Evolutionary conservation across 2,797 vertebrate genomes (phyloP).

Genomic region (Clarias laeviceps): DNA sequence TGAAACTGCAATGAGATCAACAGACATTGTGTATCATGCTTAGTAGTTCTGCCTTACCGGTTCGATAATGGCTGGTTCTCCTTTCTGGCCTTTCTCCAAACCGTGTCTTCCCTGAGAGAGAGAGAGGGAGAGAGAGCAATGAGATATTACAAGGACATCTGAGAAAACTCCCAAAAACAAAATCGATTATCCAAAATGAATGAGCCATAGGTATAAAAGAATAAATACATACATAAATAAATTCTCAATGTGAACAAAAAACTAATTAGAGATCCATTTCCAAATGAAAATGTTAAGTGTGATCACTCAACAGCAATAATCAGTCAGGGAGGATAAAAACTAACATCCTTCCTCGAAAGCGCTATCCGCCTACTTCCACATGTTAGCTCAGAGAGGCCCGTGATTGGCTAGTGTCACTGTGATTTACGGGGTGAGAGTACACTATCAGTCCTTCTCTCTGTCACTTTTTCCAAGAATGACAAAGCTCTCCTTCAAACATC

Average conservation of each 20-base stretch:
- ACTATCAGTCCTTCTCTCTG: not conserved
- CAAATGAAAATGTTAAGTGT: no score
- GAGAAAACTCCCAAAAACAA: not conserved
- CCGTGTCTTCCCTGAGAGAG: constrained; percentile 59
- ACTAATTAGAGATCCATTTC: not conserved
- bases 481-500: not conserved
- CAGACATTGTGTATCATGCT: not conserved
- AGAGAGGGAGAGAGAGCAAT: not conserved
- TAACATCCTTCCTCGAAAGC: not conserved
- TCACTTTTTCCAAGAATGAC: not conserved
- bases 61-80: constrained; percentile 81
- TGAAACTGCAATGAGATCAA: constrained; percentile 1
- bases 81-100: constrained; percentile 86
- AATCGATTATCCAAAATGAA: not conserved
- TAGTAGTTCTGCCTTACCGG: constrained; percentile 73
- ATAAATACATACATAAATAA: not conserved
- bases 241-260: not conserved
- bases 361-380: not conserved
- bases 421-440: not conserved
- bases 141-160: not conserved
- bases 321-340: not conserved
- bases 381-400: not conserved
- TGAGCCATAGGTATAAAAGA: not conserved
- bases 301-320: not conserved
- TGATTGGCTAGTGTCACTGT: not conserved